Evolutionary conservation across 2,113 vertebrate species (phyloP).

Genomic region (Mohoua ochrocephala): DNA sequence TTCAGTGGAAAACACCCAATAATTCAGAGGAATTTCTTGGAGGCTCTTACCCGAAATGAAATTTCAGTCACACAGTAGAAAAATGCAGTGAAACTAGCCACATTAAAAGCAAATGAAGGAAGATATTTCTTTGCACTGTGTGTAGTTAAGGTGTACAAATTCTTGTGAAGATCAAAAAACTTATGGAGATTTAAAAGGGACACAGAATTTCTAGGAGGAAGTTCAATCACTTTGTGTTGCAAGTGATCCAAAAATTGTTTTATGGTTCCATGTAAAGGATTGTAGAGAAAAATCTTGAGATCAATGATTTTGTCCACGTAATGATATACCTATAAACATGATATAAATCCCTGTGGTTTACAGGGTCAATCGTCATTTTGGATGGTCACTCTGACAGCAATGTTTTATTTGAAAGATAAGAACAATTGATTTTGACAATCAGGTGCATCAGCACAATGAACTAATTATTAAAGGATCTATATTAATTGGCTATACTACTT

Average conservation of each 20-base stretch:
- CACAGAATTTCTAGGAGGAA: neutral
- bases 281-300: neutral
- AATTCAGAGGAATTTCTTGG: neutral
- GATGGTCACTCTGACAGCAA: neutral
- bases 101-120: neutral
- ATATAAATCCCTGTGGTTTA: neutral
- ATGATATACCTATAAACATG: conserved; percentile 38
- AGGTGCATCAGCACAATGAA: conserved; percentile 35
- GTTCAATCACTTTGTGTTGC: neutral
- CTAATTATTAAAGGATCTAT: conserved; percentile 48
- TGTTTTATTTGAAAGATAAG: conserved; percentile 8
- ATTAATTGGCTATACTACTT: conserved; percentile 7
- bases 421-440: conserved; percentile 51
- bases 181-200: neutral
- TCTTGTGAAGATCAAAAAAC: neutral
- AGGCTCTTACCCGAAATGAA: neutral
- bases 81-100: neutral
- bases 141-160: neutral
- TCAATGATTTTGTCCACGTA: neutral
- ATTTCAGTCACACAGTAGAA: neutral
- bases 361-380: accelerated
- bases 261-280: neutral
- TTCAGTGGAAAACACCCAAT: neutral
- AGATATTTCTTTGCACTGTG: neutral
- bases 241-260: neutral